phyloP scores from a whole-genome alignment of 2,113 vertebrate genomes.

The Rafetus swinhoei region DNA sequence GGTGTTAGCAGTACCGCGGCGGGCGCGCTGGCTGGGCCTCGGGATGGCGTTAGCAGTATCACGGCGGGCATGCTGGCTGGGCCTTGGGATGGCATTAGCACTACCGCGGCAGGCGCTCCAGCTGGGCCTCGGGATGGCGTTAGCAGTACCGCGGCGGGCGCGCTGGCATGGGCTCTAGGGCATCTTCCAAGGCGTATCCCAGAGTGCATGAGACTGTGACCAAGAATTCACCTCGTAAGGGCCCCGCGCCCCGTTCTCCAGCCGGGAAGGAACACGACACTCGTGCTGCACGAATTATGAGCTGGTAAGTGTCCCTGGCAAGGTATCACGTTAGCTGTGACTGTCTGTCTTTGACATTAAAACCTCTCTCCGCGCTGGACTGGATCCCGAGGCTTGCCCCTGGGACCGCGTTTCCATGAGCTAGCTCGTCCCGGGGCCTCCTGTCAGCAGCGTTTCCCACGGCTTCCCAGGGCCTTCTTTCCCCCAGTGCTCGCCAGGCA shows the following conservation, averaged over 20 bases:
- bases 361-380: conserved; percentile 1
- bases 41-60: no score
- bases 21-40: no score
- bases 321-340: conserved; percentile 36
- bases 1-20: no score
- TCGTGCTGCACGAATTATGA: conserved; percentile 47
- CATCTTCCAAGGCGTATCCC: conserved; percentile 22
- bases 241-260: conserved; percentile 55
- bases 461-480: accelerated
- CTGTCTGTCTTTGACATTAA: conserved; percentile 40
- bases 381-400: not conserved
- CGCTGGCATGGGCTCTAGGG: no score
- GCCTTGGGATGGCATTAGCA: no score
- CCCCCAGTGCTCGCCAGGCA: accelerated
- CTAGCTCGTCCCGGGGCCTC: not conserved
- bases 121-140: not conserved
- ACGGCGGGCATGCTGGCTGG: no score
- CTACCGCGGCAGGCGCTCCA: no score
- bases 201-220: conserved; percentile 17
- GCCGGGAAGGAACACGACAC: conserved; percentile 53
- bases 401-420: accelerated
- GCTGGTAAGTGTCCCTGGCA: conserved; percentile 59
- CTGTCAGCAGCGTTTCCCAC: not conserved
- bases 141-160: no score
- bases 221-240: conserved; percentile 48